phyloP scores from a whole-genome alignment of 1,140 invertebrate genomes.

The Caenorhabditis inopinata region DNA sequence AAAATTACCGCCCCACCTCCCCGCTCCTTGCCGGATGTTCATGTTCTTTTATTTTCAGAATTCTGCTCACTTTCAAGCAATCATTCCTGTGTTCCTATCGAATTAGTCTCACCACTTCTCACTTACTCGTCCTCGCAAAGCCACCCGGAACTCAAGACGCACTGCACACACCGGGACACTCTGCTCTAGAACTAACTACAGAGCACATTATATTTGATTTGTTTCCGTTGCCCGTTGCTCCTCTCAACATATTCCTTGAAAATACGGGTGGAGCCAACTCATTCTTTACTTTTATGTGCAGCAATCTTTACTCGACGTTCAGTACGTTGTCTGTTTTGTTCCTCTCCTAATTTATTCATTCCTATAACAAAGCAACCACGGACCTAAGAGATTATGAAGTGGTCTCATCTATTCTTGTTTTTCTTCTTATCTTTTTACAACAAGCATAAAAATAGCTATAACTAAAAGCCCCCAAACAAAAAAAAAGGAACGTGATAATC shows the following conservation, averaged over 20 bases:
- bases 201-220: slow-evolving; percentile 26
- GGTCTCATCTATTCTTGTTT: not conserved
- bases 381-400: slow-evolving; percentile 1
- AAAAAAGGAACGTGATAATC: too few species aligned
- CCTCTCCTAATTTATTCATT: slow-evolving; percentile 6
- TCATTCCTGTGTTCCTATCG: not conserved
- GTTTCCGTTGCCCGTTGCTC: not conserved
- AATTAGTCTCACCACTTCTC: not conserved
- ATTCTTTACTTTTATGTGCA: not conserved
- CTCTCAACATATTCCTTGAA: not conserved
- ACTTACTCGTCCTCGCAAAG: not conserved
- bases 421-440: not conserved
- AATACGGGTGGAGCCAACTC: not conserved
- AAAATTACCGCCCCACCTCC: too few species aligned
- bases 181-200: not conserved
- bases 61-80: not conserved
- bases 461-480: too few species aligned
- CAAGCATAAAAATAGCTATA: too few species aligned
- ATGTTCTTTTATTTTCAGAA: not conserved
- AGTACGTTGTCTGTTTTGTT: not conserved
- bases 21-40: too few species aligned
- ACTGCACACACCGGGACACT: not conserved
- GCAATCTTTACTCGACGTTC: not conserved
- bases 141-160: not conserved
- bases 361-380: not conserved